These are phyloP conservation scores for Ctenopoma kingsleyae DNA, from an alignment of 2,797 vertebrate genomes.

Conservation along the genomic window DNA sequence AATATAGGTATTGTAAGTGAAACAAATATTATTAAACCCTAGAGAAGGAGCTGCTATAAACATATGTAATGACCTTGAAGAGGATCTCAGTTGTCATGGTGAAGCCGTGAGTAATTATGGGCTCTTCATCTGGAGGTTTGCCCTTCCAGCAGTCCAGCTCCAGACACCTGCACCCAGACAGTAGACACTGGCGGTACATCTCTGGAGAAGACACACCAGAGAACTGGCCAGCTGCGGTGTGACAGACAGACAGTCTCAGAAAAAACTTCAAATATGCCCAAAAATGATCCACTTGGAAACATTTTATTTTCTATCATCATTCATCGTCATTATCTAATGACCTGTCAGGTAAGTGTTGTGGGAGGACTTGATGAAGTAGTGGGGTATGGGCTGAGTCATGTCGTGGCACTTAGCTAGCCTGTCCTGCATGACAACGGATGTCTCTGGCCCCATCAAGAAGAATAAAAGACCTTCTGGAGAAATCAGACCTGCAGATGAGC, in stretches of 20 bases:
- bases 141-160: slow-evolving; percentile 99
- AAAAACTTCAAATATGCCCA: background rate
- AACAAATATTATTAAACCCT: too few species aligned
- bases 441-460: slow-evolving; percentile 94
- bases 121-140: slow-evolving; percentile 94
- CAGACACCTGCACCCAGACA: slow-evolving; percentile 95
- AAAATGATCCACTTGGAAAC: background rate
- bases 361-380: slow-evolving; percentile 98
- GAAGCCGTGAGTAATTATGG: slow-evolving; percentile 97
- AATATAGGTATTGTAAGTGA: too few species aligned
- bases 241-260: slow-evolving; percentile 1
- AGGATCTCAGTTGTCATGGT: slow-evolving; percentile 99
- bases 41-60: too few species aligned
- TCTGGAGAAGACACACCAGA: slow-evolving; percentile 95
- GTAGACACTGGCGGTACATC: slow-evolving; percentile 97
- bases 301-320: background rate
- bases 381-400: slow-evolving; percentile 93
- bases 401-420: slow-evolving; percentile 90
- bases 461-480: slow-evolving; percentile 94
- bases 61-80: slow-evolving; percentile 88
- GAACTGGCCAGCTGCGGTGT: slow-evolving; percentile 92
- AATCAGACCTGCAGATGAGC: slow-evolving; percentile 87
- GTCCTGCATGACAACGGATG: slow-evolving; percentile 89
- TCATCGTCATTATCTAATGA: slow-evolving; percentile 62
- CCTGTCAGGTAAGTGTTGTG: slow-evolving; percentile 99